Percentiles rank a stretch among this genome's conserved stretches.
Evolutionary conservation across 2,888 invertebrate species (phyloP).

Genomic region (Nysson spinosus): DNA sequence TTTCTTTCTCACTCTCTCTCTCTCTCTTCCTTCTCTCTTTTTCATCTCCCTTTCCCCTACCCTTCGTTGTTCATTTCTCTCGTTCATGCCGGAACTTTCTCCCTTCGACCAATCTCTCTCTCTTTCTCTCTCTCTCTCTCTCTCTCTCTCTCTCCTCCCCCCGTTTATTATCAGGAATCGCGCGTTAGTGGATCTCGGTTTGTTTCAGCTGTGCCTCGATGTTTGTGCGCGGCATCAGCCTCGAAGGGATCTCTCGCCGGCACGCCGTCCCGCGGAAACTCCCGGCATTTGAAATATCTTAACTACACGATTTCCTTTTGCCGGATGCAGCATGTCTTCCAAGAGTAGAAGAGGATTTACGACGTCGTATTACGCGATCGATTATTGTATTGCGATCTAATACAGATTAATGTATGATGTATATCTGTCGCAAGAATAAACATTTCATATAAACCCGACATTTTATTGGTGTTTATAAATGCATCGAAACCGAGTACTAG

Average conservation of each 20-base stretch:
- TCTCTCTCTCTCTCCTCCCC: constrained; percentile 16
- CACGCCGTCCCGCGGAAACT: neutral
- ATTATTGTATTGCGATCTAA: too few relatives aligned
- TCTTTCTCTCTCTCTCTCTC: constrained; percentile 27
- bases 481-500: too few relatives aligned
- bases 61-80: constrained; percentile 5
- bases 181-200: constrained; percentile 44
- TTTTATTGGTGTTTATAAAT: too few relatives aligned
- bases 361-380: too few relatives aligned
- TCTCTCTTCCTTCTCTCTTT: neutral
- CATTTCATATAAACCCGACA: too few relatives aligned
- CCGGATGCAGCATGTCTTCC: neutral
- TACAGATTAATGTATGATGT: too few relatives aligned
- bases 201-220: constrained; percentile 25
- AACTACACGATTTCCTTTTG: neutral
- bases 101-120: constrained; percentile 11
- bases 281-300: neutral
- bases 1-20: constrained; percentile 9
- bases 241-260: constrained; percentile 22
- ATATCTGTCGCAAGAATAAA: too few relatives aligned
- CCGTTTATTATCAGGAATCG: constrained; percentile 40
- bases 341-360: too few relatives aligned
- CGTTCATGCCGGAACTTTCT: neutral
- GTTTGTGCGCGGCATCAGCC: constrained; percentile 22
- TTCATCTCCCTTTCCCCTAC: constrained; percentile 20